Conservation (phyloP, 2,113 vertebrate species). For the Ammospiza caudacuta region DNA sequence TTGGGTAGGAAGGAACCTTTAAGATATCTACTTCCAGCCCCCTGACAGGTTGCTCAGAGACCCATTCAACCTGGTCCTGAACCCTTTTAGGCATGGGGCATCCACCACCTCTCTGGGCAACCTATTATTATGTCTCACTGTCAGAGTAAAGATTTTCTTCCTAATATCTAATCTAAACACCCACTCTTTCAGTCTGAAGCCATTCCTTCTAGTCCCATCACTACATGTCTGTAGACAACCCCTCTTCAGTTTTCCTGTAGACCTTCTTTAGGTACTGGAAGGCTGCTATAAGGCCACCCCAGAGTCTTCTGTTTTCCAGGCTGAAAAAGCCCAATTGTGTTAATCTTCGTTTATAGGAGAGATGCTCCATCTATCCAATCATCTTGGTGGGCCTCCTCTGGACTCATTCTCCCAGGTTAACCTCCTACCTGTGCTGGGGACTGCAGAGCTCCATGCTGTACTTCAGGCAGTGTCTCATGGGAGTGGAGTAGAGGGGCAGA, state of each 20-base stretch:
- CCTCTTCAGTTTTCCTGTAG: not conserved
- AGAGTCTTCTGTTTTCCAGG: not conserved
- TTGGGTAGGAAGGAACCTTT: not conserved
- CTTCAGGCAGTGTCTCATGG: not conserved
- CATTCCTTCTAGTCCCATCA: not conserved
- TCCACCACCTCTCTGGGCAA: not conserved
- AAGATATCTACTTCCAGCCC: not conserved
- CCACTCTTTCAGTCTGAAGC: not conserved
- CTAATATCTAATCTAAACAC: not conserved
- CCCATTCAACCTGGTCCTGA: not conserved
- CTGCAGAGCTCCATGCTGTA: not conserved
- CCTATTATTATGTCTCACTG: not conserved
- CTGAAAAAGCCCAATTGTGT: not conserved
- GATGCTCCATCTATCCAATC: too few relatives aligned
- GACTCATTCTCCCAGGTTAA: not conserved
- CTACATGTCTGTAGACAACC: not conserved
- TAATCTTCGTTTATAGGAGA: not conserved
- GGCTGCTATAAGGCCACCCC: not conserved
- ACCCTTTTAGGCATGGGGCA: not conserved
- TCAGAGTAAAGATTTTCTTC: not conserved
- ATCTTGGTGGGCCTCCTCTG: not conserved
- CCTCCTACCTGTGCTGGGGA: not conserved
- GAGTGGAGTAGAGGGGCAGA: not conserved
- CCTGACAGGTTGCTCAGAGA: not conserved
- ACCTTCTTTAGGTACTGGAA: not conserved